phyloP scores from a whole-genome alignment of 1,140 invertebrate species.

The Caerostris extrusa region DNA sequence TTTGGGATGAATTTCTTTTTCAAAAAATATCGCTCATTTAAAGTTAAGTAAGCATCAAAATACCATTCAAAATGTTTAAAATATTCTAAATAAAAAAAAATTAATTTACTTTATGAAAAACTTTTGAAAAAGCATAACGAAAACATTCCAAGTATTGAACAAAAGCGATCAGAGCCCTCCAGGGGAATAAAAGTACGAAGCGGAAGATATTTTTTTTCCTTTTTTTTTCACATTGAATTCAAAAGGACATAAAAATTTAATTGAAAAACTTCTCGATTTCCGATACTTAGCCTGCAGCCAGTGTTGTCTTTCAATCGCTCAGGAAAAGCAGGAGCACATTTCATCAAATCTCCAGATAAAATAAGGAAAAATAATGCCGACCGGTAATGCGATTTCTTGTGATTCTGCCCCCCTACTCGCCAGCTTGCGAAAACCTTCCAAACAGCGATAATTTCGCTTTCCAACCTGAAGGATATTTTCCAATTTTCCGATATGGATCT shows the following conservation, averaged over 20 bases:
- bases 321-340: conserved; percentile 27
- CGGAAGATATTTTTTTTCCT: background rate
- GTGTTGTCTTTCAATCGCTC: conserved; percentile 46
- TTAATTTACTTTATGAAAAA: no score
- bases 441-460: conserved; percentile 52
- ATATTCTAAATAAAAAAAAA: no score
- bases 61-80: no score
- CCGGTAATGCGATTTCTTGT: conserved; percentile 63
- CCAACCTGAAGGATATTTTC: conserved; percentile 47
- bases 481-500: conserved; percentile 65
- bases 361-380: conserved; percentile 51
- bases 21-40: no score
- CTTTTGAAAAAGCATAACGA: background rate
- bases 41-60: no score
- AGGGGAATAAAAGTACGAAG: background rate
- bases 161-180: background rate
- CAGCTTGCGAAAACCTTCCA: conserved; percentile 48
- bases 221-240: conserved; percentile 30
- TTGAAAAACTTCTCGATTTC: conserved; percentile 49
- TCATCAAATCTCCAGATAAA: conserved; percentile 57
- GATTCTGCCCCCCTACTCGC: background rate
- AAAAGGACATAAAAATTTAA: conserved; percentile 59
- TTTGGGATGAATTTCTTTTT: no score
- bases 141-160: background rate
- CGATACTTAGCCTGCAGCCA: conserved; percentile 16